A percentile compares a stretch with the other conserved stretches of the same genome.
Evolutionary conservation across 2,113 vertebrate species (phyloP).

Genomic region (Gavia stellata): DNA sequence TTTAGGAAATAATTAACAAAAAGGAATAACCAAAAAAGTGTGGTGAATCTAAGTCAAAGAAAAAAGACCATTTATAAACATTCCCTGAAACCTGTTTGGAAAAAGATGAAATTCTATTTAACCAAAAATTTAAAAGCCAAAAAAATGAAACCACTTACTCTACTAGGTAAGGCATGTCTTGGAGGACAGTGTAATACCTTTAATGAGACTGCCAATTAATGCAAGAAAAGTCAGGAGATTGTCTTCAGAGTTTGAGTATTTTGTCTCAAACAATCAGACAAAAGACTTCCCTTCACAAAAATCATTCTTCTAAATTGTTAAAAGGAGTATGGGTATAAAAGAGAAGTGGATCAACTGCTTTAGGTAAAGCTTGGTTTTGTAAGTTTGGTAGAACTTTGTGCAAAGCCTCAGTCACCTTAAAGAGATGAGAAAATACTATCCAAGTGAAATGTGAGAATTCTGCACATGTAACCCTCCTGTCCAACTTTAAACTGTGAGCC

Average conservation of each 20-base stretch:
- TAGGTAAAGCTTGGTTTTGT: background rate
- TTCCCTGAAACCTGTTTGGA: background rate
- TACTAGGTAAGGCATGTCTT: background rate
- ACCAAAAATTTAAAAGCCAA: background rate
- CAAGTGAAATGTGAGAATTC: background rate
- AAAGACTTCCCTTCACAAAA: background rate
- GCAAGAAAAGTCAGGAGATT: background rate
- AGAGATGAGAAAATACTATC: background rate
- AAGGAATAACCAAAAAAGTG: background rate
- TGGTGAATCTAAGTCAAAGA: background rate
- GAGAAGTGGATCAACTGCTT: background rate
- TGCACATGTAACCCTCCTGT: background rate
- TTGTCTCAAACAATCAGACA: background rate
- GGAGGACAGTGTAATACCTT: background rate
- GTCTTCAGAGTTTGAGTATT: background rate
- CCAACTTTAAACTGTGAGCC: rapidly evolving
- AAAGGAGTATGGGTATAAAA: background rate
- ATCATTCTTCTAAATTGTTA: background rate
- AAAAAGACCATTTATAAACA: background rate
- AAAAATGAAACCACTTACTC: background rate
- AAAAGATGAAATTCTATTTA: background rate
- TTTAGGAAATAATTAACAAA: background rate
- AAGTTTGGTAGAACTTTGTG: background rate
- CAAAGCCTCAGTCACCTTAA: background rate
- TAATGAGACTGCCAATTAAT: background rate